Conservation (phyloP, 2,888 invertebrate species). For the Napeogenes sylphis region DNA sequence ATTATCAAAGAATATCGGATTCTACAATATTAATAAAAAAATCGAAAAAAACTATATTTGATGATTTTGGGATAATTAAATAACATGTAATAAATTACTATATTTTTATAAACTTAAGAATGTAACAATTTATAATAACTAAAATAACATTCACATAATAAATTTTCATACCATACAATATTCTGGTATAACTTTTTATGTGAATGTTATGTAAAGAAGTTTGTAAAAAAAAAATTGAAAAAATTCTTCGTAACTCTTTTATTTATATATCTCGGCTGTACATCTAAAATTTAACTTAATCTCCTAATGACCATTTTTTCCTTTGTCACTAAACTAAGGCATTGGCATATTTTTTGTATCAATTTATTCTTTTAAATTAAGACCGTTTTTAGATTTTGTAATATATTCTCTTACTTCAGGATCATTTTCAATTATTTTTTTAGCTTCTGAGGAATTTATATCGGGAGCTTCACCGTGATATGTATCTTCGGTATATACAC, state of each 20-base stretch:
- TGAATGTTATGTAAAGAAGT: too few species aligned
- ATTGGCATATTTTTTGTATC: background rate
- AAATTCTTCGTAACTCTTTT: background rate
- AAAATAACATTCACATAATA: too few species aligned
- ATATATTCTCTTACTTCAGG: slow-evolving; percentile 55
- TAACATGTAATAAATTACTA: background rate
- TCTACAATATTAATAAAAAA: too few species aligned
- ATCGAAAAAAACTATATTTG: too few species aligned
- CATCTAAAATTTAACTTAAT: slow-evolving; percentile 9
- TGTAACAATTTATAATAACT: background rate
- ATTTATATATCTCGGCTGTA: slow-evolving; percentile 1
- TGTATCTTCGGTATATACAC: slow-evolving; percentile 82
- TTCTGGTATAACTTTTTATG: too few species aligned
- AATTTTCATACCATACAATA: too few species aligned
- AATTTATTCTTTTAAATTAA: slow-evolving; percentile 14
- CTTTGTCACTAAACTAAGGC: too few species aligned
- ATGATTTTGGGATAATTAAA: too few species aligned
- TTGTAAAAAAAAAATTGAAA: too few species aligned
- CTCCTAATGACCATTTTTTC: background rate
- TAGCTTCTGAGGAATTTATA: slow-evolving; percentile 69
- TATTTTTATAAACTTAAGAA: background rate
- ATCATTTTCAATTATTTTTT: slow-evolving; percentile 49
- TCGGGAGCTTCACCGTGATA: slow-evolving; percentile 78
- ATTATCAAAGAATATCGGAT: slow-evolving; percentile 1
- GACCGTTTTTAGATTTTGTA: slow-evolving; percentile 34